phyloP scores from a whole-genome alignment of 2,888 invertebrate species.

The Cephus sareptanus region DNA sequence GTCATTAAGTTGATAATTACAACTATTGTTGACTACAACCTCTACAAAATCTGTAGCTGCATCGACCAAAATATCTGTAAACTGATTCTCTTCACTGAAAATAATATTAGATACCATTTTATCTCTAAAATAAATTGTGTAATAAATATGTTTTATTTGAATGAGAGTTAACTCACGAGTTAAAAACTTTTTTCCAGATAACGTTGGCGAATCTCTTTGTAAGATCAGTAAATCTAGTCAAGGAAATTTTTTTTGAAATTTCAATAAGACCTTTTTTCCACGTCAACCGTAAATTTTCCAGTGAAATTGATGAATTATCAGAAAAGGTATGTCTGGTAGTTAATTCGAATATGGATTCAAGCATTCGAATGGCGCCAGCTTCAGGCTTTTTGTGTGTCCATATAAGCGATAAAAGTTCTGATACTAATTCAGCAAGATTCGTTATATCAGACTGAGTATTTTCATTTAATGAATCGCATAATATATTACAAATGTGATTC shows the following conservation, averaged over 20 bases:
- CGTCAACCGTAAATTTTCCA: constrained; percentile 34
- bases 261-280: constrained; percentile 49
- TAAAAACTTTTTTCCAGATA: constrained; percentile 54
- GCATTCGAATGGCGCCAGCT: constrained; percentile 39
- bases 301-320: constrained; percentile 3
- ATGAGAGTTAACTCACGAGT: constrained; percentile 35
- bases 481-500: constrained; percentile 60
- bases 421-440: constrained; percentile 38
- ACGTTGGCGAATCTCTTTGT: constrained; percentile 54
- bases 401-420: constrained; percentile 39
- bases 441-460: constrained; percentile 27
- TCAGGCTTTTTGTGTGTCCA: constrained; percentile 42
- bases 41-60: constrained; percentile 48
- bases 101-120: neutral
- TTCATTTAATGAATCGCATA: constrained; percentile 57
- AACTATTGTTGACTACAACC: constrained; percentile 36
- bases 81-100: constrained; percentile 30
- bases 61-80: constrained; percentile 39
- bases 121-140: constrained; percentile 9
- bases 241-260: constrained; percentile 36
- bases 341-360: constrained; percentile 50
- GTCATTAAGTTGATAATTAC: constrained; percentile 15
- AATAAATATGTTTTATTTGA: constrained; percentile 14
- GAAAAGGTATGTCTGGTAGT: constrained; percentile 33
- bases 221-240: constrained; percentile 46